Conservation (phyloP, 2,797 vertebrate genomes). For the Ptychobarbus kaznakovi region DNA sequence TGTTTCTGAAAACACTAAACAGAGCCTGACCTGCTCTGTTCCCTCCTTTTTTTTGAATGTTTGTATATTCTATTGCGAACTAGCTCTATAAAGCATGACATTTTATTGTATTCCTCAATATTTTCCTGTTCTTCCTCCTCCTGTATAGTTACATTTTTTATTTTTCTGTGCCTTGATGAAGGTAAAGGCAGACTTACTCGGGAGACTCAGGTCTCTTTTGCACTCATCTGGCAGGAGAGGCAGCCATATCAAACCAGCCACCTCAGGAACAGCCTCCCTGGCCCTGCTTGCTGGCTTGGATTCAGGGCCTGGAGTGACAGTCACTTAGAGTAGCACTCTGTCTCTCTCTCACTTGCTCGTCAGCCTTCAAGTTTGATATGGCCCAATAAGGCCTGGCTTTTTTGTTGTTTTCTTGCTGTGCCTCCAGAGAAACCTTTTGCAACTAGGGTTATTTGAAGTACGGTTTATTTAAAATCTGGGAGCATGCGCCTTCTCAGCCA, state of each 20-base stretch:
- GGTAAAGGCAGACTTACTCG: not conserved
- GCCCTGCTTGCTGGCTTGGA: slow-evolving; percentile 18
- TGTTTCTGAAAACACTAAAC: no score
- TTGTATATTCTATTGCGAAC: not conserved
- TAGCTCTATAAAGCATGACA: not conserved
- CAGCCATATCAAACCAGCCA: slow-evolving; percentile 24
- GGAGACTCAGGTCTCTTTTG: slow-evolving; percentile 12
- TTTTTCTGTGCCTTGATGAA: not conserved
- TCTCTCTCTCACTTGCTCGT: slow-evolving; percentile 18
- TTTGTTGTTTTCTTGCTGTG: slow-evolving; percentile 10
- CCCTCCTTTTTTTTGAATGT: no score
- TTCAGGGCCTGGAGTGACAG: slow-evolving; percentile 44
- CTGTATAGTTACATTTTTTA: no score
- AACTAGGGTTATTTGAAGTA: slow-evolving; percentile 41
- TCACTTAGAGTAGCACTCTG: slow-evolving; percentile 31
- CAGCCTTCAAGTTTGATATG: slow-evolving; percentile 40
- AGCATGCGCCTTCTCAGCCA: slow-evolving; percentile 71
- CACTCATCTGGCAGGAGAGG: slow-evolving; percentile 30
- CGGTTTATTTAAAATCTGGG: slow-evolving; percentile 80
- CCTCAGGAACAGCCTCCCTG: slow-evolving; percentile 27
- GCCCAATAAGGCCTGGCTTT: slow-evolving; percentile 15
- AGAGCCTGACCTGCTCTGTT: no score
- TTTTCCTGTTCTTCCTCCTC: not conserved
- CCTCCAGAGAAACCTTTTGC: slow-evolving; percentile 45
- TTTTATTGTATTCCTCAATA: not conserved